Conservation (phyloP, 2,797 vertebrate genomes). For the Neoniphon sammara region DNA sequence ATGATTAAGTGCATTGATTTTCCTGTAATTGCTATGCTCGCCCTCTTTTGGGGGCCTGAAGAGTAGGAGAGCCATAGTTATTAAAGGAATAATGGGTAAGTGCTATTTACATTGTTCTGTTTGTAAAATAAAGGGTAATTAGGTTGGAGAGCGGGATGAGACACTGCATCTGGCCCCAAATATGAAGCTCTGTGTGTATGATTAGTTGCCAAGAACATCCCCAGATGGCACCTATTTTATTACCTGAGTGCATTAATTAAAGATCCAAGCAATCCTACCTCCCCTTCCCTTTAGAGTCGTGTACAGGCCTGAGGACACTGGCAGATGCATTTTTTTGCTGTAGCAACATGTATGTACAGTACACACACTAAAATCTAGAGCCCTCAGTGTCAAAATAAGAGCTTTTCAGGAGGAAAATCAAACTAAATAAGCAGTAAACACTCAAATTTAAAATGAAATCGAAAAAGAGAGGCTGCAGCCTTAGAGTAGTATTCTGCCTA, state of each 20-base stretch:
- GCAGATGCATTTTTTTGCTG: conserved; percentile 25
- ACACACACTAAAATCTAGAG: neutral
- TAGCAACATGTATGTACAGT: conserved; percentile 1
- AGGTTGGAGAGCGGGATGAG: conserved; percentile 55
- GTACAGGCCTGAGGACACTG: conserved; percentile 44
- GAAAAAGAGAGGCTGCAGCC: too few species aligned
- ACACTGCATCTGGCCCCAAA: conserved; percentile 52
- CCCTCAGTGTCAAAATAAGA: neutral
- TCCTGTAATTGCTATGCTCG: conserved; percentile 60
- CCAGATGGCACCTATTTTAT: conserved; percentile 63
- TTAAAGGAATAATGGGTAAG: conserved; percentile 68
- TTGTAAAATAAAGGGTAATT: conserved; percentile 78
- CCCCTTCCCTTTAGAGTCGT: conserved; percentile 40
- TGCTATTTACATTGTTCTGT: conserved; percentile 69
- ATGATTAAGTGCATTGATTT: conserved; percentile 70
- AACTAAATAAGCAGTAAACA: neutral
- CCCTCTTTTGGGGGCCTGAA: conserved; percentile 31
- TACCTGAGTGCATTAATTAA: conserved; percentile 74
- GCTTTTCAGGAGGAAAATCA: neutral
- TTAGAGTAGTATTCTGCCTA: too few species aligned
- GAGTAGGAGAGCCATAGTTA: conserved; percentile 45
- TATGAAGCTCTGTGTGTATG: conserved; percentile 47
- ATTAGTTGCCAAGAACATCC: conserved; percentile 71
- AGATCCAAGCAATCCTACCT: conserved; percentile 48
- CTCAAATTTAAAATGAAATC: too few species aligned